Conservation (phyloP, 1,140 invertebrate genomes). For the Agrilus planipennis region DNA sequence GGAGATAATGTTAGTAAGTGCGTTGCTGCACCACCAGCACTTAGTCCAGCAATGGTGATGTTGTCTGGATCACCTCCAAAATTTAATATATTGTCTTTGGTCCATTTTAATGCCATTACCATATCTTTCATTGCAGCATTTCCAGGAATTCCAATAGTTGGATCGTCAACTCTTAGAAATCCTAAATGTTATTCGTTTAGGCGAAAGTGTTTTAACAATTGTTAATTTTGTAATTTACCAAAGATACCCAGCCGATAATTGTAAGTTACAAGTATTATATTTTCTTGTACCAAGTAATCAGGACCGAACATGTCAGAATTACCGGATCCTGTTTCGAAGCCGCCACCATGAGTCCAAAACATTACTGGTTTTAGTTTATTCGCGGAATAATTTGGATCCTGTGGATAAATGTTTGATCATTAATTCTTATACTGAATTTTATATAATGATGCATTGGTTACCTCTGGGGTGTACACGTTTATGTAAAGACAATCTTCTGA, state of each 20-base stretch:
- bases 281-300: slow-evolving; percentile 45
- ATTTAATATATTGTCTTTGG: slow-evolving; percentile 39
- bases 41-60: slow-evolving; percentile 34
- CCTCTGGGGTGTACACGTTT: slow-evolving; percentile 62
- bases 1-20: slow-evolving; percentile 10
- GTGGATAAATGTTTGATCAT: not conserved
- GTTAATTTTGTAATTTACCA: slow-evolving; percentile 20
- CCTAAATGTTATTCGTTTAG: slow-evolving; percentile 19
- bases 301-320: slow-evolving; percentile 36
- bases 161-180: slow-evolving; percentile 26
- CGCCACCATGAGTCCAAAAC: slow-evolving; percentile 38
- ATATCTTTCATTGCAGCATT: slow-evolving; percentile 46
- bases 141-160: slow-evolving; percentile 35
- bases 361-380: slow-evolving; percentile 28
- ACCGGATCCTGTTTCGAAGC: slow-evolving; percentile 36
- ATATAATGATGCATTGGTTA: slow-evolving; percentile 14
- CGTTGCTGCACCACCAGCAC: slow-evolving; percentile 27
- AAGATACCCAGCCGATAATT: slow-evolving; percentile 54
- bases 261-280: slow-evolving; percentile 51
- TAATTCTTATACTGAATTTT: slow-evolving; percentile 6
- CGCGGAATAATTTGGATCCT: not conserved
- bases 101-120: slow-evolving; percentile 37
- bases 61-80: slow-evolving; percentile 43
- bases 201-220: not conserved
- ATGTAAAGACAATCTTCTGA: slow-evolving; percentile 78